Evolutionary conservation across 92 coral and sea anemone genomes (phyloP), one percentile per base, ranked within the genome.

Genomic region (Diadumene lineata): DNA sequence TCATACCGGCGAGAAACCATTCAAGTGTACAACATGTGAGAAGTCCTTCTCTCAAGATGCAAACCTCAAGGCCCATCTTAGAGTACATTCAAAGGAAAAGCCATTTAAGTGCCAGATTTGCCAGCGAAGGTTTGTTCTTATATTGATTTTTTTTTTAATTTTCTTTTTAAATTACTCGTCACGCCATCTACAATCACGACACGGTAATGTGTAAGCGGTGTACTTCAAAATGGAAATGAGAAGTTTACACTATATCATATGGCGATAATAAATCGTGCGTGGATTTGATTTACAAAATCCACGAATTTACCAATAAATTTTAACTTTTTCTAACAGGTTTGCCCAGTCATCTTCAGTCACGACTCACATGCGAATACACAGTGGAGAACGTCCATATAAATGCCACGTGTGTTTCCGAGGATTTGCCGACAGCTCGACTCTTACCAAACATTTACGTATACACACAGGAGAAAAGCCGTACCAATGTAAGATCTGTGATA

Each of bases 1-100:
- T 18, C 98, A 90, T 64, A 83, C 89, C 1, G 98, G 98, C 31
- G 90, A 93, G 68, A 93, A 90, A 70, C 98, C 96, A 0, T 93
- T 84, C 38, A 79, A 84, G 48, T 93, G 98, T 55, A 75, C 75
- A 78, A 81, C 87, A 32, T 90, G 98, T 74, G 50, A 83, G 61
- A 90, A 90, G 75, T 85, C 92, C 31, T 93, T 90, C 74, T 84
- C 96, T 44, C 96, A 90, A 51, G 89, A 85, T 75, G 90, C 93
- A 46, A 93, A 81, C 72, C 92, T 93, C 60, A 86, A 85, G 43
- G 88, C 89, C 16, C 98, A 93, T 79, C 74, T 90, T 60, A 82
- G 93, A 22, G 84, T 87, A 62, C 98, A 93, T 60, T 81, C 90
- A 32, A 96, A 92, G 31, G 92, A 93, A 65, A 93, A 90, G 77